Evolutionary conservation across 2,888 invertebrate genomes (phyloP).

Genomic region (Andrena marginata): DNA sequence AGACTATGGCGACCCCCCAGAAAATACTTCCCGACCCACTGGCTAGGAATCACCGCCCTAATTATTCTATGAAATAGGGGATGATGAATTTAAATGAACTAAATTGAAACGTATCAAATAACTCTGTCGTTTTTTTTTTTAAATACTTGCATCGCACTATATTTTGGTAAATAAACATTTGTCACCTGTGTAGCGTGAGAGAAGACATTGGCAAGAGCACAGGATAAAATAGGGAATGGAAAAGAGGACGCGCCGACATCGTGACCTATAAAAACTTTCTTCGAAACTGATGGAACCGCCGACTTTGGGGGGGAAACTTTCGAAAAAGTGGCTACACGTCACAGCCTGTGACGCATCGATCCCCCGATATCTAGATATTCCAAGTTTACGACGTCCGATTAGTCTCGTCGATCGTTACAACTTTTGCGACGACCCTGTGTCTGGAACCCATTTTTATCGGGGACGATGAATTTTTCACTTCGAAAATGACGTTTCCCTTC

Average conservation of each 20-base stretch:
- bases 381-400: slow-evolving; percentile 38
- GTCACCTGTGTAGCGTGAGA: background rate
- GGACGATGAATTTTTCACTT: background rate
- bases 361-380: slow-evolving; percentile 46
- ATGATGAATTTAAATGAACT: too few species aligned
- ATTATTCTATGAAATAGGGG: too few species aligned
- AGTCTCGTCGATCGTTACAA: slow-evolving; percentile 33
- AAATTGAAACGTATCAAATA: too few species aligned
- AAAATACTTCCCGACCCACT: too few species aligned
- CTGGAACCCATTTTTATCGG: background rate
- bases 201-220: background rate
- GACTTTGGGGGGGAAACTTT: slow-evolving; percentile 24
- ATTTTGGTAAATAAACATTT: slow-evolving; percentile 20
- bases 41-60: too few species aligned
- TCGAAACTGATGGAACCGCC: slow-evolving; percentile 52
- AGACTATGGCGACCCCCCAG: too few species aligned
- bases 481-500: background rate
- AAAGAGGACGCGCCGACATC: slow-evolving; percentile 23
- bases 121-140: too few species aligned
- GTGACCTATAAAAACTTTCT: slow-evolving; percentile 60
- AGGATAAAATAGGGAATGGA: background rate
- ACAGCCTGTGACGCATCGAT: slow-evolving; percentile 43
- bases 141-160: background rate
- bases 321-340: slow-evolving; percentile 46
- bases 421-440: slow-evolving; percentile 30